A percentile compares a stretch with the other conserved stretches of the same genome.
phyloP scores from a whole-genome alignment of 2,797 vertebrate species.

The Alouatta caraya region DNA sequence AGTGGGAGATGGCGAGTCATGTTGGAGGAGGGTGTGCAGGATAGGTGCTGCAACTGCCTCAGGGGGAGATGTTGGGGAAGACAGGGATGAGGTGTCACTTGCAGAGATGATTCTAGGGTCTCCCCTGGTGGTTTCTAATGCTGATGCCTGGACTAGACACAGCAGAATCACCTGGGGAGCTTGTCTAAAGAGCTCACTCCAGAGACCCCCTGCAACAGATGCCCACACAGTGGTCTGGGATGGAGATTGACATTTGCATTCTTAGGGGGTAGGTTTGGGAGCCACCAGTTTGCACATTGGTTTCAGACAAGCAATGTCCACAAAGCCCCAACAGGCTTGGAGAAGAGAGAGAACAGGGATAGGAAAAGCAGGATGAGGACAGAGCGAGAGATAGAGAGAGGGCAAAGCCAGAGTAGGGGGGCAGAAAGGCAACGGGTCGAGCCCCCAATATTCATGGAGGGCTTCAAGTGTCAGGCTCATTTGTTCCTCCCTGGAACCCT shows the following conservation, averaged over 20 bases:
- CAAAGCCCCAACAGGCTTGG: background rate
- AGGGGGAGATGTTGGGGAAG: background rate
- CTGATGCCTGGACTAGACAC: background rate
- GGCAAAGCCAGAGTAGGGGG: too few species aligned
- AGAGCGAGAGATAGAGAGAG: background rate
- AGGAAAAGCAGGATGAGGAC: background rate
- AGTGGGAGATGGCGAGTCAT: rapidly evolving
- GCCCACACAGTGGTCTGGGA: rapidly evolving
- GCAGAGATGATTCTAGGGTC: background rate
- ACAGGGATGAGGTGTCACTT: rapidly evolving
- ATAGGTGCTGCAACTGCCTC: background rate
- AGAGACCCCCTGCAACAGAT: background rate
- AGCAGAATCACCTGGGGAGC: rapidly evolving
- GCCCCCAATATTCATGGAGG: background rate
- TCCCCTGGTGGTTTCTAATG: background rate
- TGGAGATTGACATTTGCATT: too few species aligned
- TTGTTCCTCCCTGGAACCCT: background rate
- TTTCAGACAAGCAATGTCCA: background rate
- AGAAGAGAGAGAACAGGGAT: background rate
- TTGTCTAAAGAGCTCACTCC: rapidly evolving
- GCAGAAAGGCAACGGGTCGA: background rate
- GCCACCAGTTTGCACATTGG: background rate
- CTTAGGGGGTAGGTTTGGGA: background rate
- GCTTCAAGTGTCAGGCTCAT: background rate
- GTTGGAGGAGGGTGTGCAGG: rapidly evolving